Evolutionary conservation across 2,113 vertebrate species (phyloP).

Genomic region (Bostrychus sinensis): DNA sequence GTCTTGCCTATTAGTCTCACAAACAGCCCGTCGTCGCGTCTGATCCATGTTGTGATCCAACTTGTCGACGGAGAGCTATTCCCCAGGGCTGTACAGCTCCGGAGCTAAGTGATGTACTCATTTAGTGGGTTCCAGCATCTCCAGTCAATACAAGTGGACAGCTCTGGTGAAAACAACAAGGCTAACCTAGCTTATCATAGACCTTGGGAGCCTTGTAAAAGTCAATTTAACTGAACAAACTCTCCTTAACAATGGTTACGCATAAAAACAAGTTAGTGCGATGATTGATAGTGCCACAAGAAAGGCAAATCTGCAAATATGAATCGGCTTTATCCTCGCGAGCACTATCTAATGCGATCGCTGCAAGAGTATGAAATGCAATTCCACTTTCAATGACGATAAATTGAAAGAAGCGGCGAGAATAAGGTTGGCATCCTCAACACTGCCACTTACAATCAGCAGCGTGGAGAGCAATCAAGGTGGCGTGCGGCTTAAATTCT

Average conservation of each 20-base stretch:
- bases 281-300: conserved; percentile 60
- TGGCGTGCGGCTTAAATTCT: conserved; percentile 34
- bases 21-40: conserved; percentile 45
- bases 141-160: conserved; percentile 43
- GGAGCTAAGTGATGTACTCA: conserved; percentile 68
- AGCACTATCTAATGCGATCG: conserved; percentile 67
- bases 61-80: conserved; percentile 71
- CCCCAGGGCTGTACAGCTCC: conserved; percentile 63
- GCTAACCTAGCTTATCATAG: conserved; percentile 46
- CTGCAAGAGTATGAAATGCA: conserved; percentile 62
- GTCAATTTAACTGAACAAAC: conserved; percentile 63
- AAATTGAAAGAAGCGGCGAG: conserved; percentile 63
- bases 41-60: conserved; percentile 69
- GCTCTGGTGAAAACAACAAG: conserved; percentile 45
- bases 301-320: conserved; percentile 63
- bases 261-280: conserved; percentile 36
- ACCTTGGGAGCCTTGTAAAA: conserved; percentile 66
- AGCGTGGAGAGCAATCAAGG: conserved; percentile 67
- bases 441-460: conserved; percentile 69
- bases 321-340: conserved; percentile 62
- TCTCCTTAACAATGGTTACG: conserved; percentile 36
- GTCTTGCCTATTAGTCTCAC: conserved; percentile 58
- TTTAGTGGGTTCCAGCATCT: conserved; percentile 45
- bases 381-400: conserved; percentile 62
- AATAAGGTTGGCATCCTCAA: conserved; percentile 62